Percentiles rank a stretch among this genome's conserved stretches.
These are phyloP conservation scores for Trichogramma evanescens DNA, from an alignment of 2,888 invertebrate species.

Conservation along the genomic window DNA sequence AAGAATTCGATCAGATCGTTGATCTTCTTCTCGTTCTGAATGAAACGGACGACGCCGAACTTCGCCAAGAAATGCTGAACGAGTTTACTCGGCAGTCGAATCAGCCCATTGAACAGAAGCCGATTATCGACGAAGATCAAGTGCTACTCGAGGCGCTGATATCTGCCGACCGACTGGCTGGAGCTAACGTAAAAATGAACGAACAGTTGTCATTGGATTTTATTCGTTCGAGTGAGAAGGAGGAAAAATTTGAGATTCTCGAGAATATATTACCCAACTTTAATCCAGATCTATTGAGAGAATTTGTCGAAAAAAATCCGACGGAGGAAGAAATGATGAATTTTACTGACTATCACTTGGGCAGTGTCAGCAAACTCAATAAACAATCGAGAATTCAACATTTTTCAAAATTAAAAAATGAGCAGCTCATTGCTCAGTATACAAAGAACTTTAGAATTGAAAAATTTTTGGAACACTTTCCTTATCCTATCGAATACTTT, in stretches of 20 bases:
- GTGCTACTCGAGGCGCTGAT: too few relatives aligned
- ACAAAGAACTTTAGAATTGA: slow-evolving; percentile 45
- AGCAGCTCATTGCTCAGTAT: slow-evolving; percentile 37
- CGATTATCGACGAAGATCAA: too few relatives aligned
- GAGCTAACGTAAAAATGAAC: neutral
- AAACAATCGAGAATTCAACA: slow-evolving; percentile 30
- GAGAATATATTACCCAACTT: slow-evolving; percentile 38
- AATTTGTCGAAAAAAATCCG: slow-evolving; percentile 19
- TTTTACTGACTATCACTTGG: slow-evolving; percentile 26
- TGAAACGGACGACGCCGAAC: too few relatives aligned
- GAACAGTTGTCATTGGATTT: slow-evolving; percentile 5
- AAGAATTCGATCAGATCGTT: too few relatives aligned
- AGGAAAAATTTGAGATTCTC: slow-evolving; percentile 28
- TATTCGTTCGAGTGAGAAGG: neutral
- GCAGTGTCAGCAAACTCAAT: slow-evolving; percentile 26
- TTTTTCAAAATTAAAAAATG: neutral
- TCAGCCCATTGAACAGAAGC: too few relatives aligned
- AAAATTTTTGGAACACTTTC: slow-evolving; percentile 47
- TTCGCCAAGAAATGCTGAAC: too few relatives aligned
- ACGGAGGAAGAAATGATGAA: slow-evolving; percentile 24
- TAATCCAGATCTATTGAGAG: slow-evolving; percentile 34
- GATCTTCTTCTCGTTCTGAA: too few relatives aligned
- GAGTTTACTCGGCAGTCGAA: too few relatives aligned
- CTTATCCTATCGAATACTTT: slow-evolving; percentile 45
- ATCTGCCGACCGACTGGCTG: too few relatives aligned